Conservation (phyloP, 2,888 invertebrate species). For the Ypsolopha scabrella region DNA sequence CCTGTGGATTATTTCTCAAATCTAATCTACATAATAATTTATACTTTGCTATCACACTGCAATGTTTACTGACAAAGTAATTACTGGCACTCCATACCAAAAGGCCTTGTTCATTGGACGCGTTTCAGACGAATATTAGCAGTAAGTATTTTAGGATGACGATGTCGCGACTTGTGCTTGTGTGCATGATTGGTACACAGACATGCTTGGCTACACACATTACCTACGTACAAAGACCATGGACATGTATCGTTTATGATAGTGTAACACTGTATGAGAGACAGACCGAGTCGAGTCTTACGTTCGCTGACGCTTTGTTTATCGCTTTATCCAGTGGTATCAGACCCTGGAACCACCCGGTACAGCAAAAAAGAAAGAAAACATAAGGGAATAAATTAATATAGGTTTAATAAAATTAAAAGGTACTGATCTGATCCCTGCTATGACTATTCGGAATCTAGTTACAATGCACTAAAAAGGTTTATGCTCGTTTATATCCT, state of each 20-base stretch:
- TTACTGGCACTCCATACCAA: no score
- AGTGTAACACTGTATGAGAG: constrained; percentile 39
- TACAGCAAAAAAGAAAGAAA: constrained; percentile 52
- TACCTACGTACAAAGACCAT: constrained; percentile 46
- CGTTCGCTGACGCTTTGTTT: constrained; percentile 62
- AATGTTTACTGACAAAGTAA: no score
- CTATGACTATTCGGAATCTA: background rate
- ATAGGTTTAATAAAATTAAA: background rate
- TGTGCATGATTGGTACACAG: constrained; percentile 3
- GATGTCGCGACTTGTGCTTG: background rate
- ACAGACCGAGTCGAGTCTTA: constrained; percentile 66
- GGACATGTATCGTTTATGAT: constrained; percentile 40
- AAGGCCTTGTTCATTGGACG: no score
- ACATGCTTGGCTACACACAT: constrained; percentile 49
- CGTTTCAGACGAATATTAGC: no score
- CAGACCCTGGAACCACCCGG: constrained; percentile 60
- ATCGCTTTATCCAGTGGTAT: constrained; percentile 66
- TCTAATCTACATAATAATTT: no score
- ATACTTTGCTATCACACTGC: no score
- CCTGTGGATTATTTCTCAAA: no score
- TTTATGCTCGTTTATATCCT: constrained; percentile 43
- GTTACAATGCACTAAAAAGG: constrained; percentile 43
- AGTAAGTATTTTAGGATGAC: background rate
- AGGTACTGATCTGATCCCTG: background rate
- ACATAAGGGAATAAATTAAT: constrained; percentile 42